Evolutionary conservation across 2,113 vertebrate species (phyloP).

Genomic region (Chaetodon auriga): DNA sequence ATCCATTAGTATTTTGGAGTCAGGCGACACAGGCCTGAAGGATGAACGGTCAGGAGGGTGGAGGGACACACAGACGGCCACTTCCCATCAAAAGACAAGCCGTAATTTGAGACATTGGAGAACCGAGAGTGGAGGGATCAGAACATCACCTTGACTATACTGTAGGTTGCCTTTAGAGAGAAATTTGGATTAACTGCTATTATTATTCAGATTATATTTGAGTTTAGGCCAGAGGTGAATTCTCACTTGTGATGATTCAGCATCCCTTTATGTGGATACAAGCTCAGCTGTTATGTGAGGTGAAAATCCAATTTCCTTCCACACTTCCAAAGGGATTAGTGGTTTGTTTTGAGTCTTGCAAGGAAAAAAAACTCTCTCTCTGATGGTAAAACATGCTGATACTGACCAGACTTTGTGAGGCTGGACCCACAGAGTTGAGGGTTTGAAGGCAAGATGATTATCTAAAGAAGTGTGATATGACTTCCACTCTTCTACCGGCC

Average conservation of each 20-base stretch:
- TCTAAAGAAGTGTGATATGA: constrained; percentile 66
- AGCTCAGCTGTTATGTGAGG: constrained; percentile 17
- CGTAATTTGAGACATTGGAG: constrained; percentile 62
- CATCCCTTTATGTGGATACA: constrained; percentile 20
- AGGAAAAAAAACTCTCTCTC: constrained; percentile 21
- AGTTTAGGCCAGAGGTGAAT: neutral
- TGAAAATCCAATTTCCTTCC: constrained; percentile 58
- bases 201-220: constrained; percentile 14
- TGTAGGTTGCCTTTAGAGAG: constrained; percentile 23
- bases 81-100: constrained; percentile 51
- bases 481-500: constrained; percentile 53
- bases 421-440: constrained; percentile 41
- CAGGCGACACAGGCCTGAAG: constrained; percentile 63
- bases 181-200: constrained; percentile 23
- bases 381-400: constrained; percentile 47
- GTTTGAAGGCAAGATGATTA: constrained; percentile 61
- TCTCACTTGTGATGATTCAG: constrained; percentile 7
- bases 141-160: constrained; percentile 44
- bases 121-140: constrained; percentile 33
- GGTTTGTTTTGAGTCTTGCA: constrained; percentile 43
- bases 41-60: constrained; percentile 58
- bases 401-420: constrained; percentile 35
- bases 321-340: constrained; percentile 35
- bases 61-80: constrained; percentile 44
- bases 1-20: constrained; percentile 74